Evolutionary conservation across 2,888 invertebrate genomes (phyloP), one percentile per base, ranked within the genome.

Genomic region (Julus scandinavius): DNA sequence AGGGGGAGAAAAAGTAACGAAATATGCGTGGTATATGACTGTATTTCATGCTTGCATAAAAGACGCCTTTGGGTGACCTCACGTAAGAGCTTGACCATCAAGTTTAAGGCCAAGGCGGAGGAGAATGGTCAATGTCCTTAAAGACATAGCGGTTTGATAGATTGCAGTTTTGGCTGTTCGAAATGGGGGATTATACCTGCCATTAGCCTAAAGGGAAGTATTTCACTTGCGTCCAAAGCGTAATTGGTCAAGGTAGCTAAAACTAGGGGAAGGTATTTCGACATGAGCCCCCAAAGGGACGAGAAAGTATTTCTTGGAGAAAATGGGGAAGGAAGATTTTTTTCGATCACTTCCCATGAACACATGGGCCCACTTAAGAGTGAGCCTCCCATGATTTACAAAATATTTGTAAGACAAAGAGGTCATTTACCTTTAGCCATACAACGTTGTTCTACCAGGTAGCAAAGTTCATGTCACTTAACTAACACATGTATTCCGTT

Each of bases 111-210:
- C 9, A 72, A 72, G 72, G 72, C 9, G 72, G 72, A 72, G 72
- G 72, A 72, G 72, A 72, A 72, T 72, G 72, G 72, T 72, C 72
- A 72, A 72, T 29, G 72, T 72, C 72, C 72, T 72, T 29, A 72
- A 72, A 72, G 29, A 72, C 72, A 72, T 72, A 72, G 72, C 72
- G 72, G 72, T 72, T 72, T 72, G 72, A 72, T 72, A 72, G 72
- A 72, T 72, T 72, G 72, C 29, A 72, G 20, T 72, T 72, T 29
- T 11, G 72, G 72, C n/a, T n/a, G n/a, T n/a, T 63, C n/a, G 58
- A 17, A 63, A 63, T n/a, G n/a, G n/a, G 58, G 58, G n/a, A n/a
- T 63, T 63, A n/a, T n/a, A 63, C n/a, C n/a, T 29, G 72, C 72
- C 11, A 29, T 29, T 72, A 29, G 72, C 72, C 29, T 7, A 29